Percentiles rank a stretch among this genome's conserved stretches.
phyloP scores from a whole-genome alignment of 2,888 invertebrate species.

The Eremobia ochroleuca region DNA sequence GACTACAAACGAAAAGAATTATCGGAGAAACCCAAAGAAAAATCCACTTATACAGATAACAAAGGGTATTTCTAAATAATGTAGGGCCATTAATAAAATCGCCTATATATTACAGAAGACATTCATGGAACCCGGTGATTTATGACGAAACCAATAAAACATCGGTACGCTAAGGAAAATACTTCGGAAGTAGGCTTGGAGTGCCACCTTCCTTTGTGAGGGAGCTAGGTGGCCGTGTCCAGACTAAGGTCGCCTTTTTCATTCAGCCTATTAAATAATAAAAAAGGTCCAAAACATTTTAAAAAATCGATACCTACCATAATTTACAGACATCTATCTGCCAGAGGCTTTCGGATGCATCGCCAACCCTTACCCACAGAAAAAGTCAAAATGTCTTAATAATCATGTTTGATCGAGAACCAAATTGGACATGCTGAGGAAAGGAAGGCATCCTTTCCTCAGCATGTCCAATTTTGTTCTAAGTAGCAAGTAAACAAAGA shows the following conservation, averaged over 20 bases:
- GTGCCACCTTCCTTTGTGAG: background rate
- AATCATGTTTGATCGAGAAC: background rate
- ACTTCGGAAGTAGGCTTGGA: constrained; percentile 19
- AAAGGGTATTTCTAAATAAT: constrained; percentile 37
- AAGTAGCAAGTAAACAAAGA: background rate
- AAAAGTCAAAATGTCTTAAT: background rate
- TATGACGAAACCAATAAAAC: constrained; percentile 62
- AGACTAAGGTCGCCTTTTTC: background rate
- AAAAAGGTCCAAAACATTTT: background rate
- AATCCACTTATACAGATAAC: constrained; percentile 17
- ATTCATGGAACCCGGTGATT: constrained; percentile 51
- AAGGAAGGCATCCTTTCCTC: background rate
- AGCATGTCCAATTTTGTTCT: background rate
- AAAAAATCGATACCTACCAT: background rate
- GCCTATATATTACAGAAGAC: constrained; percentile 54
- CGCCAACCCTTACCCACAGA: background rate
- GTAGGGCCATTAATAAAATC: constrained; percentile 54
- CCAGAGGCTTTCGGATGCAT: too few species aligned
- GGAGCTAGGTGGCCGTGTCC: background rate
- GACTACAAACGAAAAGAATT: background rate
- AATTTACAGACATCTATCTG: background rate
- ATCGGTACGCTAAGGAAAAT: constrained; percentile 38
- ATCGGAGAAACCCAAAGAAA: background rate
- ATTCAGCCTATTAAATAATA: background rate
- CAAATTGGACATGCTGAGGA: too few species aligned